Conservation (phyloP, 1,140 invertebrate genomes). For the Latrodectus geometricus region DNA sequence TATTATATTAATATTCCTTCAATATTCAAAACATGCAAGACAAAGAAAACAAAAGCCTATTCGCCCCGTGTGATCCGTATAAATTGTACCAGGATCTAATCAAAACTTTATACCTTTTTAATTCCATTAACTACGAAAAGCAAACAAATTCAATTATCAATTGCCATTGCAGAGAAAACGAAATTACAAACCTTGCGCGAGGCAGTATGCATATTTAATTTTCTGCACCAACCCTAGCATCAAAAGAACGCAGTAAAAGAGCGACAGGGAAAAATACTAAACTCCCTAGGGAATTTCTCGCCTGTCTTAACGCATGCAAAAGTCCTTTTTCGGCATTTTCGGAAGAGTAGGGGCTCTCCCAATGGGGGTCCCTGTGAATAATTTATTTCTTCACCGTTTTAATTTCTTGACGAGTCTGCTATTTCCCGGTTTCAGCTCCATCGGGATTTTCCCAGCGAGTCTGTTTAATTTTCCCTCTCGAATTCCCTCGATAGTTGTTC, state of each 20-base stretch:
- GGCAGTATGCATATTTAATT: conserved; percentile 58
- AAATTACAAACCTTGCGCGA: conserved; percentile 43
- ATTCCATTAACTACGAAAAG: conserved; percentile 56
- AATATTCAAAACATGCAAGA: neutral
- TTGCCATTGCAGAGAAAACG: conserved; percentile 32
- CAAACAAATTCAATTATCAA: conserved; percentile 62
- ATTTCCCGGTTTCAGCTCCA: conserved; percentile 14
- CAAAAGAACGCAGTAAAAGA: conserved; percentile 5
- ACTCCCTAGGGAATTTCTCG: conserved; percentile 26
- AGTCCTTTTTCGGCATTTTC: conserved; percentile 53
- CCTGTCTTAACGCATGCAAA: conserved; percentile 50
- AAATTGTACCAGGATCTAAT: conserved; percentile 32
- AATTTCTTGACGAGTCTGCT: conserved; percentile 58
- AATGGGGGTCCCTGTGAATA: conserved; percentile 27
- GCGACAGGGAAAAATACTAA: conserved; percentile 32
- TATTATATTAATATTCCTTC: conserved; percentile 1
- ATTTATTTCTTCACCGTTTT: conserved; percentile 60
- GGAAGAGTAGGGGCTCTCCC: conserved; percentile 13
- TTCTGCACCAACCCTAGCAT: conserved; percentile 50
- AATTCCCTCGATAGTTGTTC: conserved; percentile 40
- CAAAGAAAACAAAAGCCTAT: neutral
- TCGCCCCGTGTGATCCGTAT: neutral
- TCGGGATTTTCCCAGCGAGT: conserved; percentile 43
- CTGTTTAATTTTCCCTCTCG: conserved; percentile 53
- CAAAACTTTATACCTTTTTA: conserved; percentile 59